Evolutionary conservation across 1,140 invertebrate species (phyloP), one percentile per base, ranked within the genome.

Genomic region (Heterodera schachtii): DNA sequence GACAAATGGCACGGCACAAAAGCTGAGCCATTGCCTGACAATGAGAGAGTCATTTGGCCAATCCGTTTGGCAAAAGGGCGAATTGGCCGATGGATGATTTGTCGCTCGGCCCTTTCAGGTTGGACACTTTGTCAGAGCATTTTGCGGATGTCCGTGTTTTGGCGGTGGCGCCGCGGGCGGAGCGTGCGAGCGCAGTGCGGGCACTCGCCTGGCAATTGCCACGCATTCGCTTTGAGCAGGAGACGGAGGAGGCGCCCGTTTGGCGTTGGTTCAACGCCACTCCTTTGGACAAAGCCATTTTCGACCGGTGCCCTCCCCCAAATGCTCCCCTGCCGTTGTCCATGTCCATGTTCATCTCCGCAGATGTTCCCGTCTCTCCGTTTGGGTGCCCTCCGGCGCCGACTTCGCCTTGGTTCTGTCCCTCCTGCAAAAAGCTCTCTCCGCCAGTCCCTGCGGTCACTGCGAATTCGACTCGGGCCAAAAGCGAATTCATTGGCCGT

Each of bases 251-350:
- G 41, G 49, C 75, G 43, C 44, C 44, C 49, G 75, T 81, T 19
- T 81, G 80, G 80, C 46, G 57, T 52, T 82, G 67, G 80, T 82
- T 82, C 57, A 44, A 80, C 49, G 81, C 81, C 44, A 67, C n/a
- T 16, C 52, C 81, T 47, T 44, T 74, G 67, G 79, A 82, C 43
- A 75, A 83, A 13, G 46, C 79, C n/a, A 73, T 82, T 43, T 82
- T 82, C 67, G 81, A 82, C n/a, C 47, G 79, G 81, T 82, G 31
- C 31, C 31, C 31, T 31, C 31, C 44, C 5, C 16, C n/a, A 0
- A 16, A 21, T 43, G 82, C 31, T 31, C 31, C 31, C 1, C 31
- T 31, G 31, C 31, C 31, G 31, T 79, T 80, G 31, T 9, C 44
- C 46, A 67, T 69, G 49, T 81, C 41, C 3, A 79, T 1, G 43